phyloP scores from a whole-genome alignment of 2,797 vertebrate species.

The Lacerta agilis region DNA sequence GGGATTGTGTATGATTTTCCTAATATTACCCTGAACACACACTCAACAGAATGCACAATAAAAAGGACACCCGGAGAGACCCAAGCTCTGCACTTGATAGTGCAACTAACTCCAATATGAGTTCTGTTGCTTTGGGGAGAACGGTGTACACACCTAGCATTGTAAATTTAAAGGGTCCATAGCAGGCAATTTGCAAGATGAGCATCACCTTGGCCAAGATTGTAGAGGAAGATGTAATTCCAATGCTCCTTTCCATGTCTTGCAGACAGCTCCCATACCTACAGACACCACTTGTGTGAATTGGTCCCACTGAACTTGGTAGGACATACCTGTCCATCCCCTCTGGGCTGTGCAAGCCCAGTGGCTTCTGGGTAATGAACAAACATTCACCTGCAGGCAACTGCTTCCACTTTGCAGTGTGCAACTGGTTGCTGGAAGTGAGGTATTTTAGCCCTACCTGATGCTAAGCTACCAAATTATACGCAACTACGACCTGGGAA shows the following conservation, averaged over 20 bases:
- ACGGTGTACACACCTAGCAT: neutral
- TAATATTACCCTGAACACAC: too few relatives aligned
- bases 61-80: too few relatives aligned
- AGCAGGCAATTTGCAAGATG: neutral
- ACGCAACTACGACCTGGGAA: neutral
- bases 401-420: neutral
- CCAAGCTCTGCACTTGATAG: neutral
- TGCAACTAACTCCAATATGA: neutral
- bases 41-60: too few relatives aligned
- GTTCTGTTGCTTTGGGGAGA: too few relatives aligned
- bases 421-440: neutral
- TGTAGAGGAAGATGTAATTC: too few relatives aligned
- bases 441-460: neutral
- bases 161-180: neutral
- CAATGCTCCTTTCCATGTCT: neutral
- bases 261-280: neutral
- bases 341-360: neutral
- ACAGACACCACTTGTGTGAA: neutral
- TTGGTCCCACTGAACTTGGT: neutral
- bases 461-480: neutral
- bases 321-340: neutral
- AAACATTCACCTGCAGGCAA: neutral
- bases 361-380: neutral
- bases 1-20: too few relatives aligned
- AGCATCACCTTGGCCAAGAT: neutral